A percentile compares a stretch with the other conserved stretches of the same genome.
phyloP scores from a whole-genome alignment of 35 echinoderm and acorn worm species.

The Patiria miniata region DNA sequence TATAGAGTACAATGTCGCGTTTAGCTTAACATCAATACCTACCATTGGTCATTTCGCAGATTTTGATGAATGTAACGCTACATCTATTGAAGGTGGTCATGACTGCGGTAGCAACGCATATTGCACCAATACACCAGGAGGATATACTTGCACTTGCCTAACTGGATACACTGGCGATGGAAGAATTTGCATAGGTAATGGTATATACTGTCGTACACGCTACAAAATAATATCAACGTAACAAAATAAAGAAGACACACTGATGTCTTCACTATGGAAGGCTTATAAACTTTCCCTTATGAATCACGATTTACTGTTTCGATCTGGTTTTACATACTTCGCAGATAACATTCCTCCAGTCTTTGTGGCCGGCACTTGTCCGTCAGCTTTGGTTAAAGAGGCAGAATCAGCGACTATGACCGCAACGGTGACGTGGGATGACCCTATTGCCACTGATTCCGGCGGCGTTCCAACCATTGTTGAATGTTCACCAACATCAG shows the following conservation, averaged over 20 bases:
- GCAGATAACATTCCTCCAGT: neutral
- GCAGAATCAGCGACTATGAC: neutral
- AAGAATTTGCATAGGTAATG: neutral
- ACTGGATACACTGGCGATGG: neutral
- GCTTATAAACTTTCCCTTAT: neutral
- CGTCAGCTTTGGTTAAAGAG: neutral
- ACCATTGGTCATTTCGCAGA: no score
- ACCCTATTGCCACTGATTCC: neutral
- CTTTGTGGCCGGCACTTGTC: neutral
- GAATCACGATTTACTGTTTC: neutral
- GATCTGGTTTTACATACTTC: neutral
- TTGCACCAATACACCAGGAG: neutral
- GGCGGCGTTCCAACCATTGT: neutral
- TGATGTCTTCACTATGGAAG: neutral
- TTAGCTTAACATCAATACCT: no score
- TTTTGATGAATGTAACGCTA: no score
- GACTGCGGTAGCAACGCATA: neutral
- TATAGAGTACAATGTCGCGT: no score
- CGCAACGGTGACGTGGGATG: neutral
- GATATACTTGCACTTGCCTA: neutral
- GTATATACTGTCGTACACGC: neutral
- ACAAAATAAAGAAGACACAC: neutral
- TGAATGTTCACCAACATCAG: neutral
- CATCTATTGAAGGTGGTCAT: neutral
- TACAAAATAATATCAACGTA: neutral